These are phyloP conservation scores for Hystrix cristata DNA, from an alignment of 2,113 vertebrate genomes.

Conservation along the genomic window DNA sequence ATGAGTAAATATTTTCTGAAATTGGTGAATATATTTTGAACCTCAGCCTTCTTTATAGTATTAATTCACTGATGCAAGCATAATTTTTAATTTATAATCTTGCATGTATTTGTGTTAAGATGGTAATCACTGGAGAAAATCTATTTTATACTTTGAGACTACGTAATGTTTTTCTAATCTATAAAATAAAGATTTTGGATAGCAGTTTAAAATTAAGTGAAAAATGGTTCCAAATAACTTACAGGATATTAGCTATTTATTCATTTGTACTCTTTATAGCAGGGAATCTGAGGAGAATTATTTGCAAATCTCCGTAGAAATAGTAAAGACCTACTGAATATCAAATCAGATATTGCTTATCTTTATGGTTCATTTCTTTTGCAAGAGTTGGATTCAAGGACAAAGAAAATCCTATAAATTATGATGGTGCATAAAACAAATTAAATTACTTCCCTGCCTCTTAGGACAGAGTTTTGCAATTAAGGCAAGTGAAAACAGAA, in stretches of 20 bases:
- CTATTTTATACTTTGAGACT: neutral
- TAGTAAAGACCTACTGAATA: neutral
- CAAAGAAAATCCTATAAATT: neutral
- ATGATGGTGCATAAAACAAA: neutral
- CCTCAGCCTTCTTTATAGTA: neutral
- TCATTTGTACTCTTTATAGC: neutral
- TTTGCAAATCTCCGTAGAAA: neutral
- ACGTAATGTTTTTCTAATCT: neutral
- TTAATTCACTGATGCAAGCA: neutral
- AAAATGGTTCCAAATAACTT: neutral
- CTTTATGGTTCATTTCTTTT: neutral
- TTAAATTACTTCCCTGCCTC: neutral
- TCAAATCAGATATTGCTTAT: neutral
- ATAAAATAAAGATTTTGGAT: neutral
- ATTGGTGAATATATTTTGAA: conserved; percentile 1
- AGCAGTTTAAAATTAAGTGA: neutral
- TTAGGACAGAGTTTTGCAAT: conserved; percentile 2
- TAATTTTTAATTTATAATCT: conserved; percentile 5
- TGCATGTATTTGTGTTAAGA: neutral
- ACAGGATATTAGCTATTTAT: neutral
- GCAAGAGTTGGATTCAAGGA: neutral
- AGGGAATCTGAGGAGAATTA: neutral
- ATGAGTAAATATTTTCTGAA: neutral
- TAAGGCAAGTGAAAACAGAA: conserved; percentile 23
- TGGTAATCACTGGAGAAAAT: neutral